A percentile compares a stretch with the other conserved stretches of the same genome.
Conservation (phyloP, 53 echinoderm and acorn worm species). For the Paracentrotus lividus region DNA sequence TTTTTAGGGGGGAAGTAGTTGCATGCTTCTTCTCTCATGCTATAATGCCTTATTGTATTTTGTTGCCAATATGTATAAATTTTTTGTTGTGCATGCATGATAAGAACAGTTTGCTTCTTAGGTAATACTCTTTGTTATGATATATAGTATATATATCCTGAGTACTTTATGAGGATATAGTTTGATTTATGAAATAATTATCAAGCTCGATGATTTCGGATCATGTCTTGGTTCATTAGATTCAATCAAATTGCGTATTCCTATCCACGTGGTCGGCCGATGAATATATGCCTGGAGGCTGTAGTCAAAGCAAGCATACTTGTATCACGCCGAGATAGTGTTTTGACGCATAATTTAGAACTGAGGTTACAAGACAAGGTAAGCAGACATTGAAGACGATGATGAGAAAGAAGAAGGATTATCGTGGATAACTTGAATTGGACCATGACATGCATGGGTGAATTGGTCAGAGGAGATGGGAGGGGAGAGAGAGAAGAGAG, state of each 20-base stretch:
- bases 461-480: background rate
- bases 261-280: background rate
- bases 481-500: background rate
- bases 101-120: background rate
- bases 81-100: background rate
- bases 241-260: slow-evolving; percentile 42
- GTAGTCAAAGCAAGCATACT: slow-evolving; percentile 37
- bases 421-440: no score
- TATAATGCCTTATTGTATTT: no score
- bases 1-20: no score
- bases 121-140: background rate
- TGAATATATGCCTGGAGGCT: slow-evolving; percentile 33
- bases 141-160: no score
- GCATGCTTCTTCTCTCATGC: no score
- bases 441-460: background rate
- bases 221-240: slow-evolving; percentile 44
- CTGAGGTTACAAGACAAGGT: background rate
- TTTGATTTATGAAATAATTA: background rate
- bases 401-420: background rate
- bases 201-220: slow-evolving; percentile 32
- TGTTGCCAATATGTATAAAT: no score
- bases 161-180: background rate
- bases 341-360: slow-evolving; percentile 1
- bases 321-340: slow-evolving; percentile 17
- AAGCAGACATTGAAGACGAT: background rate